Base-by-base conservation (phyloP, 2,888 invertebrate species). In the Lepidocyrtinus sp. region DNA sequence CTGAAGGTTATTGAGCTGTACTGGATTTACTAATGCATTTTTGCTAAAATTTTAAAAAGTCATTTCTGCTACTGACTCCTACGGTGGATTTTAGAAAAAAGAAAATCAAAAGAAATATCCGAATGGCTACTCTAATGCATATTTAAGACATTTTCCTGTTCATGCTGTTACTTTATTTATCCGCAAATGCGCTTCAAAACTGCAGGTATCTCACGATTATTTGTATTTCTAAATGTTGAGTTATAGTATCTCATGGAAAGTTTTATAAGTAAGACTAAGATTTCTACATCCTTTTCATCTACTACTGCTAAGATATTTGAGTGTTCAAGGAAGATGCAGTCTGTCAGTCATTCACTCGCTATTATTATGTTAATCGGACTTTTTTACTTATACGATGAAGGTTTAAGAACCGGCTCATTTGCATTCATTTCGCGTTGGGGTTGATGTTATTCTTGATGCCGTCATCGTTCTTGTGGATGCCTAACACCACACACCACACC, bases 401-500 rank as follows among this genome's bases (percentile, higher is more conserved):
- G 21, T 70, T 70, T 26, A 55, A 64, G 36, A 65, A 55, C 73
- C 55, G 55, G 65, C 55, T 73, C 64, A 73, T 73, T 73, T 73
- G 65, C 64, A 73, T 73, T 64, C 73, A 73, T 65, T 22, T 55
- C 45, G 15, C 36, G 61, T 62, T 50, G 61, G 22, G 17, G 71
- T n/a, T n/a, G n/a, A n/a, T n/a, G n/a, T n/a, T n/a, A 27, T 36
- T 46, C 27, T 24, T 21, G 15, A 17, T 27, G 36, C 55, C 46
- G 63, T 73, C 65, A 65, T 65, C 59, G 27, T 63, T 65, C 55
- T 73, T n/a, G 50, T 64, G 50, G 50, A 61, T 26, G 59, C 55
- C 64, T 65, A 65, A 64, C 26, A 55, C 73, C 65, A 5, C 19
- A n/a, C 26, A 73, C 73, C 73, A 73, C 73, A 73, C 73, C 73